Conservation (phyloP, 1,140 invertebrate genomes). For the Plectrocnemia conspersa region DNA sequence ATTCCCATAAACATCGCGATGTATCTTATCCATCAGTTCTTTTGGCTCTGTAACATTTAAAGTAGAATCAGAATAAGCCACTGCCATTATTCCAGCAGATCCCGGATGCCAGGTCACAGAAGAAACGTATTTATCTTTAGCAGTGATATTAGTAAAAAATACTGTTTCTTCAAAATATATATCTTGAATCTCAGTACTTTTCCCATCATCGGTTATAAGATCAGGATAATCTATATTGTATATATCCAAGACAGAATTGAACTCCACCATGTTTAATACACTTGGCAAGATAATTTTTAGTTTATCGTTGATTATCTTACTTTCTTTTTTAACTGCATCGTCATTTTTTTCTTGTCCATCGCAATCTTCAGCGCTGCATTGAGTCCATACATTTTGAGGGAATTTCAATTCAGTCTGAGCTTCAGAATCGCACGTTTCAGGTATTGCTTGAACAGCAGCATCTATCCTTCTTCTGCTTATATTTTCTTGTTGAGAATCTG, state of each 20-base stretch:
- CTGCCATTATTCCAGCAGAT: slow-evolving; percentile 59
- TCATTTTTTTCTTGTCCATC: slow-evolving; percentile 40
- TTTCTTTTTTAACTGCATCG: slow-evolving; percentile 37
- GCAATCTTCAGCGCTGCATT: slow-evolving; percentile 45
- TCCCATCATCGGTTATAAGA: slow-evolving; percentile 44
- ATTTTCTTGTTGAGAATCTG: slow-evolving; percentile 54
- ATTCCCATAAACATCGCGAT: slow-evolving; percentile 50
- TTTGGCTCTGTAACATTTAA: slow-evolving; percentile 32
- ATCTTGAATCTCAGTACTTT: slow-evolving; percentile 42
- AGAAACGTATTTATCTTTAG: slow-evolving; percentile 61
- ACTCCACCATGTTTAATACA: slow-evolving; percentile 47
- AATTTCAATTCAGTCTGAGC: slow-evolving; percentile 63
- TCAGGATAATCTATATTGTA: slow-evolving; percentile 60
- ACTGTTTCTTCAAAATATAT: slow-evolving; percentile 56
- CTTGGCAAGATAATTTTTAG: not conserved
- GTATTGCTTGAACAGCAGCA: slow-evolving; percentile 50
- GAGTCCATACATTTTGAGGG: slow-evolving; percentile 62
- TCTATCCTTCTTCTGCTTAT: slow-evolving; percentile 54
- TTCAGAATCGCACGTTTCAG: slow-evolving; percentile 42
- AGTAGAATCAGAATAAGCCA: slow-evolving; percentile 57
- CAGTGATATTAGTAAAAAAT: slow-evolving; percentile 58
- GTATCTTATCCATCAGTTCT: slow-evolving; percentile 46
- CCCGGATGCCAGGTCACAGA: slow-evolving; percentile 64
- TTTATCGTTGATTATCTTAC: slow-evolving; percentile 8
- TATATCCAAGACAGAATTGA: slow-evolving; percentile 60